Percentiles rank a stretch among this genome's conserved stretches.
Conservation (phyloP, 1,140 invertebrate species). For the Drosophila nasuta region DNA sequence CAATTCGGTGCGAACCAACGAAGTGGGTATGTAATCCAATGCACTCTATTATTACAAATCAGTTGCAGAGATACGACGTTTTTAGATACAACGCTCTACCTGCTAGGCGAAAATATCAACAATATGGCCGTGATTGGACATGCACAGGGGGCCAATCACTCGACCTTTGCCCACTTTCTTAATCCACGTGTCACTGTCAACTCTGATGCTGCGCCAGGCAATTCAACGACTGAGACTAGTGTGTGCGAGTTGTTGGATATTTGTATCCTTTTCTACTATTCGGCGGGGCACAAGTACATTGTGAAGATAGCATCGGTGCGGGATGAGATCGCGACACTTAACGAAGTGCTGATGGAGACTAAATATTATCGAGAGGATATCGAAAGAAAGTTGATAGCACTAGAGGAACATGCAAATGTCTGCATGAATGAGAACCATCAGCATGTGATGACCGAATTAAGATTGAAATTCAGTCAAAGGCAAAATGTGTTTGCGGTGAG, state of each 20-base stretch:
- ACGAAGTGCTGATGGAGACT: slow-evolving; percentile 79
- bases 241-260: slow-evolving; percentile 78
- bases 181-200: slow-evolving; percentile 46
- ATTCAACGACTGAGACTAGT: slow-evolving; percentile 54
- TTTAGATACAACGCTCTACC: slow-evolving; percentile 62
- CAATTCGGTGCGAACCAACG: slow-evolving; percentile 48
- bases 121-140: slow-evolving; percentile 68
- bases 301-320: slow-evolving; percentile 79
- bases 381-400: slow-evolving; percentile 65
- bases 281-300: slow-evolving; percentile 83
- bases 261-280: slow-evolving; percentile 80
- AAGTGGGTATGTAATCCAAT: slow-evolving; percentile 59
- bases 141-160: slow-evolving; percentile 57
- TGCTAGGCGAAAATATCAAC: slow-evolving; percentile 71
- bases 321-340: slow-evolving; percentile 82
- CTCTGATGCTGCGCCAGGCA: slow-evolving; percentile 57
- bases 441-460: slow-evolving; percentile 72
- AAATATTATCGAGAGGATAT: slow-evolving; percentile 82
- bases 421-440: slow-evolving; percentile 79
- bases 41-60: background rate
- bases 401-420: slow-evolving; percentile 77
- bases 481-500: slow-evolving; percentile 83
- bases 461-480: slow-evolving; percentile 75
- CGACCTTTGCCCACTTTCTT: slow-evolving; percentile 70
- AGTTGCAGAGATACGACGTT: slow-evolving; percentile 4